Evolutionary conservation across 2,113 vertebrate species (phyloP), one percentile per base, ranked within the genome.

Genomic region (Gallinago media): DNA sequence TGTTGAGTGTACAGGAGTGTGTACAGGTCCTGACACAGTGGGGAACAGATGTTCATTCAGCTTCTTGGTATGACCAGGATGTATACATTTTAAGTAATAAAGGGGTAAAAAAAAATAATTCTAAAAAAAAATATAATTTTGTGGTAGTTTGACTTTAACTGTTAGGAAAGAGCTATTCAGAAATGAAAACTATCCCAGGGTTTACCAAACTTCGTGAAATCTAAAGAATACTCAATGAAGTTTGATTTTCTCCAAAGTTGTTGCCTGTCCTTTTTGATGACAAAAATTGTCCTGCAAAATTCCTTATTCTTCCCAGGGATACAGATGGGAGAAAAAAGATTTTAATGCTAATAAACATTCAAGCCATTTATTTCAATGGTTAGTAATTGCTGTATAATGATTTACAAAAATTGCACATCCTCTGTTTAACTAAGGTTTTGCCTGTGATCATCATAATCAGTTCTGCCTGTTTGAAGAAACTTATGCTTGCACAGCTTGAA

Each of bases 401-500:
- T 97, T 92, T 95, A 97, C 89, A 96, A 96, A 97, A 95, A 91
- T 81, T 89, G 76, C 62, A 86, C 70, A 83, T 91, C 86, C 85
- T 96, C 93, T 96, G 85, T 97, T 97, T 97, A 92, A 85, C 88
- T 96, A 93, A 95, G 77, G 54, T 78, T 97, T 97, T 93, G 89
- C 74, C 92, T 94, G 81, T 97, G 90, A 95, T 97, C 96, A 77
- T 85, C 62, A 88, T 96, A 94, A 93, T 95, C 91, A 95, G 91
- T 96, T 97, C 91, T 97, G 95, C 93, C 97, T 92, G 72, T 96
- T 92, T 95, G 93, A 97, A 94, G 78, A 93, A 96, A 96, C 27
- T 91, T 92, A 91, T 97, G 96, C 96, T 98, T 96, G 81, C 92
- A 95, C 96, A 98, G 94, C 96, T 96, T 97, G 97, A 98, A 97